Evolutionary conservation across 2,113 vertebrate species (phyloP).

Genomic region (Chionis minor): DNA sequence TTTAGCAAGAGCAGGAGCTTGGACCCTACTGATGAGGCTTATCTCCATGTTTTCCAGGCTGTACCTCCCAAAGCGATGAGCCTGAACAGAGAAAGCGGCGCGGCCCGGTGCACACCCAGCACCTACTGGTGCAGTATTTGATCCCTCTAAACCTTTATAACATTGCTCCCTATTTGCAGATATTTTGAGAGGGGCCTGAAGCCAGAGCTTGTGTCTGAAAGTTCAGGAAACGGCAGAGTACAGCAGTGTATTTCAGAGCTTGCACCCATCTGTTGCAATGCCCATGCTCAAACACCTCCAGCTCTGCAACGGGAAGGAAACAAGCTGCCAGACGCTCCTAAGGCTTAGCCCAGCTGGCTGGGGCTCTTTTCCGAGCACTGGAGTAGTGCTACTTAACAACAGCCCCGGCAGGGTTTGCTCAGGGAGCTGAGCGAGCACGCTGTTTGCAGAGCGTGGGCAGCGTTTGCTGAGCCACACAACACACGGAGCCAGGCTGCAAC

Average conservation of each 20-base stretch:
- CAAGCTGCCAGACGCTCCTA: background rate
- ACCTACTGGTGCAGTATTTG: background rate
- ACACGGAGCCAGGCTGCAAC: background rate
- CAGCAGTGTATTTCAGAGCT: background rate
- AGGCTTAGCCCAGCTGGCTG: background rate
- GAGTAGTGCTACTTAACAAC: background rate
- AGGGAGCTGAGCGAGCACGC: background rate
- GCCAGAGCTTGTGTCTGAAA: background rate
- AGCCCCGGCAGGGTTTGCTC: background rate
- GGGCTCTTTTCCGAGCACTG: background rate
- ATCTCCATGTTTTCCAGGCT: background rate
- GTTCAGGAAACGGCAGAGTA: background rate
- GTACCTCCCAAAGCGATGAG: background rate
- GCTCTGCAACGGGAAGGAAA: background rate
- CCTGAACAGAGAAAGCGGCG: background rate
- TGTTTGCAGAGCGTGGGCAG: background rate
- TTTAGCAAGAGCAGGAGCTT: background rate
- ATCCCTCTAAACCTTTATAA: background rate
- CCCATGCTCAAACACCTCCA: background rate
- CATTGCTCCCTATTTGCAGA: background rate
- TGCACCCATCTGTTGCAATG: background rate
- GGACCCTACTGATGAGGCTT: background rate
- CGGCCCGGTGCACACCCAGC: background rate
- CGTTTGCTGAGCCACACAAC: rapidly evolving
- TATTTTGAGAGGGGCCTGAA: background rate